Evolutionary conservation across 2,888 invertebrate genomes (phyloP).

Genomic region (Cerastoderma edule): DNA sequence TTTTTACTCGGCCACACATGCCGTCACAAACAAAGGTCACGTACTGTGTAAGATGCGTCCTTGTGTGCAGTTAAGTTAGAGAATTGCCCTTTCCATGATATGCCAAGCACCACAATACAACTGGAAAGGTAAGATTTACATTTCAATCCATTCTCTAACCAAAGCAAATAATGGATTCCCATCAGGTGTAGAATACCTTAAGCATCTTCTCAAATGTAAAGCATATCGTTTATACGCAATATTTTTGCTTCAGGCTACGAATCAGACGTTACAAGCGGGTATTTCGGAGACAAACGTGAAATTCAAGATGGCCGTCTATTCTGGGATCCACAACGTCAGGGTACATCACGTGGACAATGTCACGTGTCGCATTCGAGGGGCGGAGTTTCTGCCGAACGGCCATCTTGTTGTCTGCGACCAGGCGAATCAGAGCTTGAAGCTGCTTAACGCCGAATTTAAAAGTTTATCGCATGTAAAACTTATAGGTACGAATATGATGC

Average conservation of each 20-base stretch:
- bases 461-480: constrained; percentile 39
- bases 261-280: constrained; percentile 5
- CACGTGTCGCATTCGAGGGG: constrained; percentile 53
- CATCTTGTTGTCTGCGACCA: constrained; percentile 46
- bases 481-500: constrained; percentile 30
- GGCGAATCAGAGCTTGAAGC: constrained; percentile 45
- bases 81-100: too few species aligned
- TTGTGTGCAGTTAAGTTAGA: too few species aligned
- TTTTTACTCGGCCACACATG: too few species aligned
- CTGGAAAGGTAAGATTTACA: too few species aligned
- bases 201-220: too few species aligned
- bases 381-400: constrained; percentile 52
- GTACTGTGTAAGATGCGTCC: too few species aligned
- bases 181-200: too few species aligned
- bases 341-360: constrained; percentile 43
- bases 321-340: constrained; percentile 51
- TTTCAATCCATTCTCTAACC: too few species aligned
- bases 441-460: constrained; percentile 46
- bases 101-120: too few species aligned
- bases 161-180: too few species aligned
- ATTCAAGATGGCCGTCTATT: constrained; percentile 45
- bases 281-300: constrained; percentile 7
- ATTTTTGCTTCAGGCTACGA: constrained; percentile 4
- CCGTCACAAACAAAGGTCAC: too few species aligned
- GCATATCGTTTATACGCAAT: too few species aligned